phyloP scores from a whole-genome alignment of 1,140 invertebrate genomes.

The Glossosoma conforme region DNA sequence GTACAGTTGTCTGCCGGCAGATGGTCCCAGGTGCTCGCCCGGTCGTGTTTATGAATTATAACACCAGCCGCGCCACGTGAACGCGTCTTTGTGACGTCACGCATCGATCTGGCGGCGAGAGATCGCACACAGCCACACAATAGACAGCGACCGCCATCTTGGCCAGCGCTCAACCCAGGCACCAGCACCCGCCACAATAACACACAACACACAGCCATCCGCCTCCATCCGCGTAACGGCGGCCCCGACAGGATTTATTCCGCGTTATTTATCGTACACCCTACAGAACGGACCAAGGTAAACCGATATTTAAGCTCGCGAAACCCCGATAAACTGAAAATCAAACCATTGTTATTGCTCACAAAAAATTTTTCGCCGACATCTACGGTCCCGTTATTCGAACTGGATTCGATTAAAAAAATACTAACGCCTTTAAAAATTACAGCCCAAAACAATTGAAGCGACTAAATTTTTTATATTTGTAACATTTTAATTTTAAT shows the following conservation, averaged over 20 bases:
- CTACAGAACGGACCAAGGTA: conserved; percentile 26
- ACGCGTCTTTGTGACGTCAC: conserved; percentile 51
- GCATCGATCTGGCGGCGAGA: conserved; percentile 46
- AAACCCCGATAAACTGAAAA: conserved; percentile 11
- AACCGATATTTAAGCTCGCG: conserved; percentile 12
- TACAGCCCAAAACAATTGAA: too few relatives aligned
- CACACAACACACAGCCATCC: too few relatives aligned
- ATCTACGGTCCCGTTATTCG: conserved; percentile 18
- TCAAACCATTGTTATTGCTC: conserved; percentile 20
- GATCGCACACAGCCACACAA: conserved; percentile 46
- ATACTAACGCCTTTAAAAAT: too few relatives aligned
- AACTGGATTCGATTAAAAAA: neutral
- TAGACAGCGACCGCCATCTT: conserved; percentile 50
- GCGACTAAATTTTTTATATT: too few relatives aligned
- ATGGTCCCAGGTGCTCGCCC: too few relatives aligned
- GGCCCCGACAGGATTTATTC: conserved; percentile 19
- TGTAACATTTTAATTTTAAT: too few relatives aligned
- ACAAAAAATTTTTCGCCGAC: conserved; percentile 15
- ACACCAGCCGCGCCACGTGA: conserved; percentile 37
- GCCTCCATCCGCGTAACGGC: conserved; percentile 17
- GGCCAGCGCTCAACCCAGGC: too few relatives aligned
- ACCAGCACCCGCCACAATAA: too few relatives aligned
- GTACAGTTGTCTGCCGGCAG: too few relatives aligned
- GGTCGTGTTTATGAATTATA: conserved; percentile 31
- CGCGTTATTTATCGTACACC: conserved; percentile 24